Base-by-base conservation (phyloP, 2,888 invertebrate genomes). In the Idaea aversata region DNA sequence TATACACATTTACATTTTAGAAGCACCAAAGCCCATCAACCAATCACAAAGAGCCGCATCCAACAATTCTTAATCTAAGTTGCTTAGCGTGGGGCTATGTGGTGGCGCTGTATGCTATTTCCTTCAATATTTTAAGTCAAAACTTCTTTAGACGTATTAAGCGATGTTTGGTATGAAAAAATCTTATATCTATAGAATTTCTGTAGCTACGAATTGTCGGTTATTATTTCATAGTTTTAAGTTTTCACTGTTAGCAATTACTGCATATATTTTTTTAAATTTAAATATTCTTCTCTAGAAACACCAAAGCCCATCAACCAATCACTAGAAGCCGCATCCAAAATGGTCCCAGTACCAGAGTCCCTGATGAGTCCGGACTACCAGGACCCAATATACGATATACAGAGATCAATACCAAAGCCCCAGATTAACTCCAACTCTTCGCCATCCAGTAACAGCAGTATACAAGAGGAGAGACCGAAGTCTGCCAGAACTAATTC, bases 311-410 rank as follows among this genome's bases (percentile, higher is more conserved):
- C 87, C 4, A 80, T 83, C 1, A 93, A 93, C 77, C 93, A 93
- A 61, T 95, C 97, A 0, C 85, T 97, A 67, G 96, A 96, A 79
- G 96, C 97, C 10, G 96, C 97, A 10, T 97, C 97, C 0, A 97
- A 97, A 88, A 95, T 97, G 93, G 96, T 97, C 0, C 97, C 97
- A 0, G 97, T 97, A 36, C 97, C 97, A 0, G 97, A 97, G 84
- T 96, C 97, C 0, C 90, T 97, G 1, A 97, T 97, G 96, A 97
- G 97, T 80, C 97, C 97, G 0, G 97, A 97, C 83, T 96, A 96
- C 83, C 94, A 93, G 67, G 93, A 93, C 71, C 93, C 93, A 0
- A 89, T 93, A 5, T 93, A 91, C 75, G 92, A 93, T 70, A 87
- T 93, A 66, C 92, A 91, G 69, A 82, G 82, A 73, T 75, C 86